A percentile compares a stretch with the other conserved stretches of the same genome.
These are phyloP conservation scores for Xiphophorus hellerii DNA, from an alignment of 2,113 vertebrate species.

Conservation along the genomic window DNA sequence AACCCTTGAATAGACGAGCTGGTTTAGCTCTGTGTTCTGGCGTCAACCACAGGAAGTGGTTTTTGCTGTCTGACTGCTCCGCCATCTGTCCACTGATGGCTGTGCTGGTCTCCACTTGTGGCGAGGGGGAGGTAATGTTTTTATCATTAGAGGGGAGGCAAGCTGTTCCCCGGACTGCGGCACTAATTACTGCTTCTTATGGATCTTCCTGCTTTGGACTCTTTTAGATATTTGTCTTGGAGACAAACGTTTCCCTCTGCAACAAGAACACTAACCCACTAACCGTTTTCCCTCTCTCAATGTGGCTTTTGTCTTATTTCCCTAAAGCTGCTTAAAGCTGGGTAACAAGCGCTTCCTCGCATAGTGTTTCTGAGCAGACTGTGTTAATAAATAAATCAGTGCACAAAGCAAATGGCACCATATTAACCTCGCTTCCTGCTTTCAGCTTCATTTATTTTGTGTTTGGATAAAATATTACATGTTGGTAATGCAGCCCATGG, in stretches of 20 bases:
- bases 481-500: too few species aligned
- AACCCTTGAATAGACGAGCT: constrained; percentile 37
- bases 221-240: constrained; percentile 59
- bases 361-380: not conserved
- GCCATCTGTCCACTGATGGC: constrained; percentile 61
- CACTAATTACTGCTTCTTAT: constrained; percentile 44
- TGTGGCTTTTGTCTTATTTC: constrained; percentile 59
- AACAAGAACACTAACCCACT: constrained; percentile 55
- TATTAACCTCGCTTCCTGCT: constrained; percentile 12
- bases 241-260: constrained; percentile 33
- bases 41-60: constrained; percentile 47
- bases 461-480: too few species aligned
- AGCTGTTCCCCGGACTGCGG: constrained; percentile 50
- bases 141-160: constrained; percentile 58
- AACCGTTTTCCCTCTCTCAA: constrained; percentile 38
- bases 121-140: constrained; percentile 63
- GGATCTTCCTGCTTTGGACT: constrained; percentile 42
- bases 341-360: constrained; percentile 18
- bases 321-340: constrained; percentile 31
- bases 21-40: constrained; percentile 50
- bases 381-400: constrained; percentile 13
- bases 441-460: not conserved
- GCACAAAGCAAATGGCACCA: not conserved
- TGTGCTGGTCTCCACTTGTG: constrained; percentile 48
- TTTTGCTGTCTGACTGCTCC: constrained; percentile 47